These are phyloP conservation scores for Mallotus villosus DNA, from an alignment of 2,797 vertebrate genomes.

Conservation along the genomic window DNA sequence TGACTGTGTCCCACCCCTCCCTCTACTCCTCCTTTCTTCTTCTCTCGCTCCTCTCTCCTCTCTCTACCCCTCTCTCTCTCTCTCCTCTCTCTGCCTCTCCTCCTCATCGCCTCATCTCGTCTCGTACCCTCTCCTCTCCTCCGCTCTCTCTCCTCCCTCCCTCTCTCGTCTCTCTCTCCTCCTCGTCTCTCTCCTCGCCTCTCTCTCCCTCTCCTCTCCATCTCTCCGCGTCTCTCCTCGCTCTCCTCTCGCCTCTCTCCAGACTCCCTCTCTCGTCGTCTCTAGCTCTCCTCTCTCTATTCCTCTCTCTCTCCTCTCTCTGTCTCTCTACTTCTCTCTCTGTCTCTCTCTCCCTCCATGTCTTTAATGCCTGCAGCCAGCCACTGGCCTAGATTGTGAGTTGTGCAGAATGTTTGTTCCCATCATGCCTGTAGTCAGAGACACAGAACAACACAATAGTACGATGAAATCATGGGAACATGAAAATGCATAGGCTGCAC, in stretches of 20 bases:
- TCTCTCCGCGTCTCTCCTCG: not conserved
- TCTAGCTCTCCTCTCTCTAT: not conserved
- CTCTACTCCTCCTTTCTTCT: too few relatives aligned
- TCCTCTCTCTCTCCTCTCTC: slow-evolving; percentile 4
- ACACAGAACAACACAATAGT: slow-evolving; percentile 45
- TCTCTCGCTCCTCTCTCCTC: not conserved
- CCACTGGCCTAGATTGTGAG: slow-evolving; percentile 68
- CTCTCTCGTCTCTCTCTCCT: too few relatives aligned
- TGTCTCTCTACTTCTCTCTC: not conserved
- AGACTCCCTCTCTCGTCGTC: not conserved
- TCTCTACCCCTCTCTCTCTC: slow-evolving; percentile 1
- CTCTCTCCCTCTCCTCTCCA: not conserved
- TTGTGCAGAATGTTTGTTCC: slow-evolving; percentile 60
- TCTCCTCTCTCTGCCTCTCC: slow-evolving; percentile 3
- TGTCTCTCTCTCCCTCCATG: slow-evolving; percentile 7
- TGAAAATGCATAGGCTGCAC: too few relatives aligned
- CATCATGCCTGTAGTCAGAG: slow-evolving; percentile 42
- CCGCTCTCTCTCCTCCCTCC: too few relatives aligned
- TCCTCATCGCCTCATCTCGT: too few relatives aligned
- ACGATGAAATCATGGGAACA: slow-evolving; percentile 36
- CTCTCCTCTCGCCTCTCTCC: slow-evolving; percentile 1
- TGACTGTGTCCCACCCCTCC: too few relatives aligned
- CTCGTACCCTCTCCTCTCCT: too few relatives aligned
- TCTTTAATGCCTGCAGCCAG: slow-evolving; percentile 61
- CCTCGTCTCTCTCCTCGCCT: too few relatives aligned